Evolutionary conservation across 1,140 invertebrate species (phyloP), one percentile per base, ranked within the genome.

Genomic region (Contarinia nasturtii): DNA sequence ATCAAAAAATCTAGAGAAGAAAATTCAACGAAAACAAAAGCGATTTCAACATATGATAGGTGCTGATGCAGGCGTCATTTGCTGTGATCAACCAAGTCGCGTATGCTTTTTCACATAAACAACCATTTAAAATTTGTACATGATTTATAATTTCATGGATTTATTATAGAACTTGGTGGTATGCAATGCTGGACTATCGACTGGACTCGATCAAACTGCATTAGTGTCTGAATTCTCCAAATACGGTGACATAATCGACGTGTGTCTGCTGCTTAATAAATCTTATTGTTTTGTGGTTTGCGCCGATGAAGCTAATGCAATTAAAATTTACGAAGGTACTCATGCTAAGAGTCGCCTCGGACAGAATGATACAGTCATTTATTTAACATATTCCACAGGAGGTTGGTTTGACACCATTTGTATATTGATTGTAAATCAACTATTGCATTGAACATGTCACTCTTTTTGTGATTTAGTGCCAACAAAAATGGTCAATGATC

Each of bases 121-220:
- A n/a, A n/a, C n/a, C n/a, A n/a, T n/a, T n/a, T n/a, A n/a, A n/a
- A n/a, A n/a, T n/a, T n/a, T n/a, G n/a, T n/a, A n/a, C n/a, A n/a
- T n/a, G n/a, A n/a, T n/a, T n/a, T n/a, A n/a, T n/a, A n/a, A n/a
- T n/a, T n/a, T n/a, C n/a, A n/a, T n/a, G n/a, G n/a, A n/a, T n/a
- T n/a, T n/a, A n/a, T 45, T 49, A 54, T 48, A 63, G 58, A 53
- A 60, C 55, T 52, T 67, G 19, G 59, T 75, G 51, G 68, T 86
- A 15, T 78, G 77, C 50, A 89, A 89, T 69, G 77, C 74, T 14
- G 86, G 86, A 18, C 64, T 87, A 22, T 75, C 74, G 10, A 83
- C 77, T 59, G 80, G 79, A 44, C 64, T 84, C 18, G 67, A 71
- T 11, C 69, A 76, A 55, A 75, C 80, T 58, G 62, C 66, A 21